Evolutionary conservation across 37 sponge, comb jelly and placozoan genomes (phyloP), one percentile per base, ranked within the genome.

Genomic region (Tethya wilhelma): DNA sequence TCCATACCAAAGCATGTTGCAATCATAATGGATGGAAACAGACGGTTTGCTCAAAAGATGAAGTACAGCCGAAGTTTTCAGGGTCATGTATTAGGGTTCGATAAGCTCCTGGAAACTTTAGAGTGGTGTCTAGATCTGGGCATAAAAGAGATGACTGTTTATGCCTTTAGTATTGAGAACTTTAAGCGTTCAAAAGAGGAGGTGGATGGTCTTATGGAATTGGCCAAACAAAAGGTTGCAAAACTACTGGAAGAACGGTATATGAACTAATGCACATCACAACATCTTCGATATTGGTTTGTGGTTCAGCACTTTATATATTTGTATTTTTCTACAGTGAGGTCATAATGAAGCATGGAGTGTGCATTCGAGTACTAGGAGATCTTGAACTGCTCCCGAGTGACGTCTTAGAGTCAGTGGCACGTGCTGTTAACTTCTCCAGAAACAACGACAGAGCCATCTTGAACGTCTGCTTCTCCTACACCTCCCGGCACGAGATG

Each of bases 81-180:
- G 36, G 95, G 97, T 5, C 97, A 98, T 67, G 77, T 80, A 23
- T 78, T 90, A 74, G 99, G 99, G 0, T 98, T 98, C 64, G 93
- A 98, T 12, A 98, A 98, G 71, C 77, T 98, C 23, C 63, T 83
- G 32, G 97, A 95, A 84, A 92, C 93, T 0, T 67, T 97, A 38
- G 95, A 97, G 45, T 98, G 95, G 95, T 98, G 99, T 68, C 73
- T 91, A 22, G 91, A 89, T 37, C 84, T 98, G 2, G 94, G 96
- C 38, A 79, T 98, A 59, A 86, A 64, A 25, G 94, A 94, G 69
- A 85, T 96, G 33, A 96, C 99, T 26, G 97, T 98, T 57, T 98
- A 98, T 71, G 99, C 95, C 22, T 96, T 98, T 77, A 98, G 99
- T 66, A 94, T 96, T 43, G 97, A 98, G 71, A 98, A 98, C 91